Evolutionary conservation across 2,888 invertebrate genomes (phyloP).

Genomic region (Epistrophe grossulariae): DNA sequence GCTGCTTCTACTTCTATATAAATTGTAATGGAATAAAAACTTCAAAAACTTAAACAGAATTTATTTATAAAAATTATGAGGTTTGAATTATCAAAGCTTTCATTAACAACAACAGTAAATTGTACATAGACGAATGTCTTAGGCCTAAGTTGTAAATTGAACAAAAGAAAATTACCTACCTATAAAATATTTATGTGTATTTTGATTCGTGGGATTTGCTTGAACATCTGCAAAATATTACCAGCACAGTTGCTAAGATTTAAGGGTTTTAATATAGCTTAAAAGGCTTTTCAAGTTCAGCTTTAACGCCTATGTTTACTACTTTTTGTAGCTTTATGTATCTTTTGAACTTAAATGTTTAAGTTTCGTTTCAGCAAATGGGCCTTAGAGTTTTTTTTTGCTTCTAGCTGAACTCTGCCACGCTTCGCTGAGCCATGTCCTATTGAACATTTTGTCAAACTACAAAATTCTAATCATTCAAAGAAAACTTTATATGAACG

Average conservation of each 20-base stretch:
- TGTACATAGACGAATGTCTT: conserved; percentile 62
- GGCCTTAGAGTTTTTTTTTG: no score
- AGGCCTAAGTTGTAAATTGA: conserved; percentile 71
- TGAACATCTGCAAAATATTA: conserved; percentile 29
- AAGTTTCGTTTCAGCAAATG: no score
- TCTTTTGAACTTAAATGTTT: no score
- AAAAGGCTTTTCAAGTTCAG: no score
- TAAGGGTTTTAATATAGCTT: no score
- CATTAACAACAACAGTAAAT: conserved; percentile 9
- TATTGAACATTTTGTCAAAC: no score
- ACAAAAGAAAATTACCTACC: conserved; percentile 39
- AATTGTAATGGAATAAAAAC: conserved; percentile 51
- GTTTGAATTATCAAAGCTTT: conserved; percentile 56
- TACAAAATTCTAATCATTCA: no score
- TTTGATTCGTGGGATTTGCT: conserved; percentile 49
- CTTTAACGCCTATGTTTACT: no score
- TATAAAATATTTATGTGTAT: conserved; percentile 39
- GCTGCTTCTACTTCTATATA: conserved; percentile 69
- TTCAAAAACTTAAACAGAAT: conserved; percentile 39
- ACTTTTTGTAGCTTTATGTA: no score
- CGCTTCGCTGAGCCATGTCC: no score
- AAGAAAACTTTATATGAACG: no score
- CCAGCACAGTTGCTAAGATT: neutral
- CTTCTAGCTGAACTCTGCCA: no score
- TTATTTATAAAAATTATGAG: conserved; percentile 57